These are phyloP conservation scores for Hyposmocoma kahamanoa DNA, from an alignment of 1,140 invertebrate genomes.

Conservation along the genomic window DNA sequence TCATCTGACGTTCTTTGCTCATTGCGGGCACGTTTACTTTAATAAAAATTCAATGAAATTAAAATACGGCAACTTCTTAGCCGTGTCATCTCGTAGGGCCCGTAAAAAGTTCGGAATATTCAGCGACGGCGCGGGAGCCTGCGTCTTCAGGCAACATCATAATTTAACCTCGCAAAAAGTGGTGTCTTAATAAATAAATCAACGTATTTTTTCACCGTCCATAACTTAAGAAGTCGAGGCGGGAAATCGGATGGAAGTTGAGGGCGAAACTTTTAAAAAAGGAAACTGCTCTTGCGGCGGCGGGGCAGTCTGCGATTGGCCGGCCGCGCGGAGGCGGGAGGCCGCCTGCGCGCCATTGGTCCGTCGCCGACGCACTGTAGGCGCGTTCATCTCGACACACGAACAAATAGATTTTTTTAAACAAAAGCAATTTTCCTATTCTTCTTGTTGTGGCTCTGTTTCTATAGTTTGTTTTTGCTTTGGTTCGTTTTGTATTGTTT, in stretches of 20 bases:
- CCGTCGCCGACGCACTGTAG: slow-evolving; percentile 45
- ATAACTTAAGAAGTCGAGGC: slow-evolving; percentile 60
- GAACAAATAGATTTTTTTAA: slow-evolving; percentile 71
- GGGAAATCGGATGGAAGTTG: slow-evolving; percentile 68
- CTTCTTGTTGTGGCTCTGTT: slow-evolving; percentile 65
- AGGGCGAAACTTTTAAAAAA: slow-evolving; percentile 70
- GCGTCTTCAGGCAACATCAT: slow-evolving; percentile 50
- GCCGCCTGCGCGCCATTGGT: slow-evolving; percentile 47
- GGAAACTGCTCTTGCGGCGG: slow-evolving; percentile 59
- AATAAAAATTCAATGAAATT: slow-evolving; percentile 45
- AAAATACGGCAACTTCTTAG: slow-evolving; percentile 21
- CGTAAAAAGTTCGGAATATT: slow-evolving; percentile 37
- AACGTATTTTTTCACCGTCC: slow-evolving; percentile 60
- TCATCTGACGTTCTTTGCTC: slow-evolving; percentile 18
- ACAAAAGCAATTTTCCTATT: slow-evolving; percentile 73
- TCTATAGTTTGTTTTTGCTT: slow-evolving; percentile 66
- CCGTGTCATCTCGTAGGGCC: slow-evolving; percentile 4
- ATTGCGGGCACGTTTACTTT: slow-evolving; percentile 25
- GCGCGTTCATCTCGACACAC: slow-evolving; percentile 59
- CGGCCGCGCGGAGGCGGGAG: slow-evolving; percentile 39
- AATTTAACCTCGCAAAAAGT: slow-evolving; percentile 61
- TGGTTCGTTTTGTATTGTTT: slow-evolving; percentile 67
- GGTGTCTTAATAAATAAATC: slow-evolving; percentile 60
- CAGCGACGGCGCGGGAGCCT: too few relatives aligned
- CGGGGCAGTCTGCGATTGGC: slow-evolving; percentile 37